These are phyloP conservation scores for Hyphantria cunea DNA, from an alignment of 1,140 invertebrate species.

Conservation along the genomic window DNA sequence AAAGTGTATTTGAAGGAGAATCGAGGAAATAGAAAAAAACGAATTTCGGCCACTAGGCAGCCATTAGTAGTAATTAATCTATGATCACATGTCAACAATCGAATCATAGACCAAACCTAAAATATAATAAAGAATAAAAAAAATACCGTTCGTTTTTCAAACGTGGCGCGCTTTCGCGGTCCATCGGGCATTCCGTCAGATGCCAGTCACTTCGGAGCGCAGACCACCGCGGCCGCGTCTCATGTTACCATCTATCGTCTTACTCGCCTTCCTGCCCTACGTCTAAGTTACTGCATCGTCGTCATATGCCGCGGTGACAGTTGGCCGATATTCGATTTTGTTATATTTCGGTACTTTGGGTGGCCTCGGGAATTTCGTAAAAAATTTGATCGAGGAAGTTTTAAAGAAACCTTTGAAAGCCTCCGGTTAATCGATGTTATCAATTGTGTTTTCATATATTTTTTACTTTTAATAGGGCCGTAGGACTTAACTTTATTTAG, in stretches of 20 bases:
- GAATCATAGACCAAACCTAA: slow-evolving; percentile 56
- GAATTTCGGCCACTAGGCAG: too few relatives aligned
- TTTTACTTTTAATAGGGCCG: too few relatives aligned
- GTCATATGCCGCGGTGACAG: slow-evolving; percentile 69
- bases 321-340: slow-evolving; percentile 69
- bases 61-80: not conserved
- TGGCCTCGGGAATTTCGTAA: slow-evolving; percentile 12
- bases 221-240: slow-evolving; percentile 70
- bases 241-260: slow-evolving; percentile 75
- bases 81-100: slow-evolving; percentile 39
- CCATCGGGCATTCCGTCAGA: slow-evolving; percentile 76
- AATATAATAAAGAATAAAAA: slow-evolving; percentile 48
- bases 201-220: slow-evolving; percentile 64
- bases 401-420: not conserved
- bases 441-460: too few relatives aligned
- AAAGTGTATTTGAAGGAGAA: too few relatives aligned
- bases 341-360: slow-evolving; percentile 32
- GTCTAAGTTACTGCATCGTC: slow-evolving; percentile 76
- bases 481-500: too few relatives aligned
- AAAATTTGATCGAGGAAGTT: not conserved
- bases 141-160: slow-evolving; percentile 49
- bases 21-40: too few relatives aligned
- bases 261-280: slow-evolving; percentile 74
- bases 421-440: not conserved
- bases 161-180: slow-evolving; percentile 78